Evolutionary conservation across 2,888 invertebrate species (phyloP).

Genomic region (Hipparchia semele): DNA sequence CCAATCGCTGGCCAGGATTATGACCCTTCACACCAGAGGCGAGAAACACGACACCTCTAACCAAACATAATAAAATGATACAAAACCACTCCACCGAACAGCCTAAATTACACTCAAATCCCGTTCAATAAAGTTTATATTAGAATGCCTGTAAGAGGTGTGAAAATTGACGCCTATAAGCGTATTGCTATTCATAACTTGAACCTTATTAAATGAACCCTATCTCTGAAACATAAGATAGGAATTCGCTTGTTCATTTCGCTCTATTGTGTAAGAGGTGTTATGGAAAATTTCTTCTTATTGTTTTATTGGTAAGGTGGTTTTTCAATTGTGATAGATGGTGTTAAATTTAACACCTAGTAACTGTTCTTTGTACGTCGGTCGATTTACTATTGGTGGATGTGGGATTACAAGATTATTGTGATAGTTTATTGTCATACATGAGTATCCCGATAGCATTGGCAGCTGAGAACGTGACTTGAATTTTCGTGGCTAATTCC

Average conservation of each 20-base stretch:
- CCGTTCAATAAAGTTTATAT: slow-evolving; percentile 40
- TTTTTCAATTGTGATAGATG: slow-evolving; percentile 45
- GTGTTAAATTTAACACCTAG: slow-evolving; percentile 79
- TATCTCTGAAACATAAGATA: slow-evolving; percentile 44
- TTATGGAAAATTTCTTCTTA: slow-evolving; percentile 39
- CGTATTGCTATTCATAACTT: slow-evolving; percentile 45
- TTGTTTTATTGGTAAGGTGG: slow-evolving; percentile 11
- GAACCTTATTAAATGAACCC: slow-evolving; percentile 43
- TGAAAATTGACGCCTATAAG: slow-evolving; percentile 79
- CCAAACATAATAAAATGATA: slow-evolving; percentile 46
- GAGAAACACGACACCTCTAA: slow-evolving; percentile 78
- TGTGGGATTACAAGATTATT: slow-evolving; percentile 37
- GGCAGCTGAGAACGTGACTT: neutral
- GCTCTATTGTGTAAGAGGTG: slow-evolving; percentile 37
- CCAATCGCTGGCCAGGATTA: slow-evolving; percentile 64
- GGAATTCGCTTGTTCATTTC: slow-evolving; percentile 29
- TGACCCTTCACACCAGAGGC: slow-evolving; percentile 80
- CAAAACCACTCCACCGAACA: slow-evolving; percentile 42
- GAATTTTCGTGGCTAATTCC: neutral
- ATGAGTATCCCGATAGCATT: slow-evolving; percentile 4
- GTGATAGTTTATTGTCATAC: slow-evolving; percentile 20
- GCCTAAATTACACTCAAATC: slow-evolving; percentile 35
- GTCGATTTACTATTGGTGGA: slow-evolving; percentile 65
- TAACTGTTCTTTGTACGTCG: slow-evolving; percentile 56
- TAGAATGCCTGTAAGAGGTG: slow-evolving; percentile 57